phyloP scores from a whole-genome alignment of 2,113 vertebrate species.

The Oxyura jamaicensis region DNA sequence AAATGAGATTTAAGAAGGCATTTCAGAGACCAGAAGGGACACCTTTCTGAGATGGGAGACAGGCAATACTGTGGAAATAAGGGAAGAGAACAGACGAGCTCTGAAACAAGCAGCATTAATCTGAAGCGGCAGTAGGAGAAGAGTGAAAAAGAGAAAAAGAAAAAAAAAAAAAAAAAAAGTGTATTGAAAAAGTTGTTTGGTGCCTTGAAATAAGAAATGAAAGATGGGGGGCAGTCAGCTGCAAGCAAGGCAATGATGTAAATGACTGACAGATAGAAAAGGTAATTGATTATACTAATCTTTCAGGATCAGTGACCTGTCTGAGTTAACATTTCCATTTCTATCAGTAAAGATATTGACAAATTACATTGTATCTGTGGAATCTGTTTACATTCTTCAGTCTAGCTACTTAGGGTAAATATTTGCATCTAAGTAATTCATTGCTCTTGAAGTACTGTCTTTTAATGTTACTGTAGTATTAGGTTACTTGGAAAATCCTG shows the following conservation, averaged over 20 bases:
- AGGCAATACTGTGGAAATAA: neutral
- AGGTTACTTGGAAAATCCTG: neutral
- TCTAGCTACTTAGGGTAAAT: slow-evolving; percentile 34
- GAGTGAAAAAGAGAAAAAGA: neutral
- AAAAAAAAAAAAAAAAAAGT: neutral
- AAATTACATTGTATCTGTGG: slow-evolving; percentile 10
- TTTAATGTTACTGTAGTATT: neutral
- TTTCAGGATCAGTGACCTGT: slow-evolving; percentile 31
- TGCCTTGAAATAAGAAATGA: slow-evolving; percentile 7
- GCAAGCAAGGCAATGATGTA: neutral
- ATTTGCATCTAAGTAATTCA: slow-evolving; percentile 21
- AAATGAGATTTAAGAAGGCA: neutral
- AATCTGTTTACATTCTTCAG: slow-evolving; percentile 38
- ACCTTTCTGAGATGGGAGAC: neutral
- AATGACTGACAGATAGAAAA: slow-evolving; percentile 37
- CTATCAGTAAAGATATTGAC: slow-evolving; percentile 40
- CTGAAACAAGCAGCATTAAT: neutral
- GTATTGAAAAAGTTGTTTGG: neutral
- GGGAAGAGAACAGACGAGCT: neutral
- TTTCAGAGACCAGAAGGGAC: neutral
- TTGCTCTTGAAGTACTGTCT: slow-evolving; percentile 6
- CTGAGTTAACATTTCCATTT: slow-evolving; percentile 53
- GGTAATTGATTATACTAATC: slow-evolving; percentile 32
- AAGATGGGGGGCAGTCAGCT: neutral
- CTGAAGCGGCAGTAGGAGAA: neutral